Evolutionary conservation across 2,113 vertebrate genomes (phyloP).

Genomic region (Myocastor coypus): DNA sequence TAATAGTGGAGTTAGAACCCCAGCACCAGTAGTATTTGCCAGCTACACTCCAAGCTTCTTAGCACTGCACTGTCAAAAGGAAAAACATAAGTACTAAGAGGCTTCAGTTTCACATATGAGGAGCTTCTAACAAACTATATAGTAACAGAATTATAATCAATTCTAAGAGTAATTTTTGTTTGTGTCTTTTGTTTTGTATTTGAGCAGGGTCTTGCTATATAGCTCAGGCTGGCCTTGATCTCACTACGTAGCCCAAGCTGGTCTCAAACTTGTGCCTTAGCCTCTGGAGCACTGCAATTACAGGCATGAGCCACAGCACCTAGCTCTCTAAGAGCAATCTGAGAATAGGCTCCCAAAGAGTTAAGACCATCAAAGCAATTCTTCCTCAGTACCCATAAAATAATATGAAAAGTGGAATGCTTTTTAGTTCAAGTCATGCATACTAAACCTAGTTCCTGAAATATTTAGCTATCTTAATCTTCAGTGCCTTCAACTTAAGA

Average conservation of each 20-base stretch:
- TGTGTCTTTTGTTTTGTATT: not conserved
- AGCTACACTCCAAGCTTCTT: slow-evolving; percentile 53
- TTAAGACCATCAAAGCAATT: slow-evolving; percentile 64
- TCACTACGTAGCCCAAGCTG: not conserved
- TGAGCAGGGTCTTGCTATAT: not conserved
- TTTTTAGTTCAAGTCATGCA: slow-evolving; percentile 48
- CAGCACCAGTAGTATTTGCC: not conserved
- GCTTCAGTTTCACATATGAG: not conserved
- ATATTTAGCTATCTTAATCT: slow-evolving; percentile 57
- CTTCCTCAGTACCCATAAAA: slow-evolving; percentile 36
- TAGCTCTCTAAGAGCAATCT: not conserved
- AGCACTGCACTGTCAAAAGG: slow-evolving; percentile 55
- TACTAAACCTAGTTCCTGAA: slow-evolving; percentile 55
- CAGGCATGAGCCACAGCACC: not conserved
- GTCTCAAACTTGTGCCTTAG: not conserved
- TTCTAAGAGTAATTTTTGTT: slow-evolving; percentile 32
- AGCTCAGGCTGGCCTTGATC: not conserved
- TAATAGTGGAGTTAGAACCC: slow-evolving; percentile 52
- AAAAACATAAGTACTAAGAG: slow-evolving; percentile 34
- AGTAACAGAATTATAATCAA: slow-evolving; percentile 53
- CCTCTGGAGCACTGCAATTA: not conserved
- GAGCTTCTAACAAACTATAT: slow-evolving; percentile 40
- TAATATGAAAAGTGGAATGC: slow-evolving; percentile 45
- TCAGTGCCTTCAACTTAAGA: slow-evolving; percentile 21
- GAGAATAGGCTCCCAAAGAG: slow-evolving; percentile 55